A percentile compares a stretch with the other conserved stretches of the same genome.
Conservation (phyloP, 1,140 invertebrate species). For the Liolophura sinensis region DNA sequence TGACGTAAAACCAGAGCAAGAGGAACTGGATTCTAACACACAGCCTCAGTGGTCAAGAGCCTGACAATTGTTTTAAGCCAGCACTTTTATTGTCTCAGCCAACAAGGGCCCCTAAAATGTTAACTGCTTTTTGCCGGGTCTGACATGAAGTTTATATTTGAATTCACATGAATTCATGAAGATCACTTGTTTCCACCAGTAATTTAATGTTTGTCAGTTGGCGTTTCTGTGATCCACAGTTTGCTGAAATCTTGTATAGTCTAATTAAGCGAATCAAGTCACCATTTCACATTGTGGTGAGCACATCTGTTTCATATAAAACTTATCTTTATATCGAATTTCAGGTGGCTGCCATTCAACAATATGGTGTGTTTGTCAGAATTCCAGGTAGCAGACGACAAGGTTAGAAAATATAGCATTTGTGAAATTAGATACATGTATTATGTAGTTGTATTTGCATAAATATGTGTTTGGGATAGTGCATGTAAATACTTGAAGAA, state of each 20-base stretch:
- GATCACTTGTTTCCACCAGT: not conserved
- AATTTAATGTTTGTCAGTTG: not conserved
- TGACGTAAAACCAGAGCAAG: too few species aligned
- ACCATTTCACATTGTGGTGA: not conserved
- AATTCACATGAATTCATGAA: not conserved
- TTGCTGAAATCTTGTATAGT: not conserved
- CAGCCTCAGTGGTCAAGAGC: too few species aligned
- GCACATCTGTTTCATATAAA: not conserved
- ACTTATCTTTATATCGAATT: constrained; percentile 6
- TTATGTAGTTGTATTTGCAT: constrained; percentile 1
- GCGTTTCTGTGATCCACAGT: not conserved
- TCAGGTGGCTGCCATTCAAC: constrained; percentile 47
- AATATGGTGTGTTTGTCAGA: constrained; percentile 53
- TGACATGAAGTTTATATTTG: too few species aligned
- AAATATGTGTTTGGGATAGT: not conserved
- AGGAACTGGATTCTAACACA: too few species aligned
- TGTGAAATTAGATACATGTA: not conserved
- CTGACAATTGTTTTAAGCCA: too few species aligned
- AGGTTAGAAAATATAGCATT: constrained; percentile 29
- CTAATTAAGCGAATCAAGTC: not conserved
- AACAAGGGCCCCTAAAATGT: too few species aligned
- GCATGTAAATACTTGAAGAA: not conserved
- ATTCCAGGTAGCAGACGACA: constrained; percentile 48
- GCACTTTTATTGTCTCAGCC: too few species aligned
- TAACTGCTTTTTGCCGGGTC: too few species aligned